Evolutionary conservation across 1,140 invertebrate species (phyloP).

Genomic region (Hyles euphorbiae): DNA sequence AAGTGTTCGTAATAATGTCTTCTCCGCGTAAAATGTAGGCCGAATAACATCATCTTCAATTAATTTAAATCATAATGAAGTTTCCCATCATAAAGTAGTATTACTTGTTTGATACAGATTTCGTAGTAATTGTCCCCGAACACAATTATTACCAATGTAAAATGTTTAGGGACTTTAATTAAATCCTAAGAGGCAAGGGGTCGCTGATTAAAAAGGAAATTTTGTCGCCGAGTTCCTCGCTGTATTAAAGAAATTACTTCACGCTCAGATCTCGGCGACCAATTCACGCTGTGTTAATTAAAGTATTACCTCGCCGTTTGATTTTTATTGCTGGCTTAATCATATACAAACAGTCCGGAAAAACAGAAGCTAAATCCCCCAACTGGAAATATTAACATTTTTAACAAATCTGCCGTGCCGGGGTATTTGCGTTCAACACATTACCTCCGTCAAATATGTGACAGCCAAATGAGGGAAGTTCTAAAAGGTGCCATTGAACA

Average conservation of each 20-base stretch:
- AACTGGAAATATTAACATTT: no score
- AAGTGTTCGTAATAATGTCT: no score
- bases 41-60: neutral
- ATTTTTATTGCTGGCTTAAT: conserved; percentile 9
- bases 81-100: conserved; percentile 19
- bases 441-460: conserved; percentile 1
- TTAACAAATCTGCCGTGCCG: no score
- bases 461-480: neutral
- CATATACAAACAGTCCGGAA: no score
- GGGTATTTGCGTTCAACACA: no score
- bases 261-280: conserved; percentile 25
- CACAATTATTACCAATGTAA: conserved; percentile 55
- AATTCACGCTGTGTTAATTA: conserved; percentile 22
- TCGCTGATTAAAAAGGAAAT: conserved; percentile 52
- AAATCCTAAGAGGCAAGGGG: conserved; percentile 41
- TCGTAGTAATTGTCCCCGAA: conserved; percentile 30
- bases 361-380: no score
- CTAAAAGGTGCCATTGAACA: neutral
- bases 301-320: conserved; percentile 19
- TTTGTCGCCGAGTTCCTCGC: conserved; percentile 26
- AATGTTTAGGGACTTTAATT: conserved; percentile 54
- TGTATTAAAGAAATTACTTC: conserved; percentile 45
- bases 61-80: neutral
- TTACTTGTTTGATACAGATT: conserved; percentile 41
- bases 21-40: no score